phyloP scores from a whole-genome alignment of 2,797 vertebrate species.

The Danionella dracula region DNA sequence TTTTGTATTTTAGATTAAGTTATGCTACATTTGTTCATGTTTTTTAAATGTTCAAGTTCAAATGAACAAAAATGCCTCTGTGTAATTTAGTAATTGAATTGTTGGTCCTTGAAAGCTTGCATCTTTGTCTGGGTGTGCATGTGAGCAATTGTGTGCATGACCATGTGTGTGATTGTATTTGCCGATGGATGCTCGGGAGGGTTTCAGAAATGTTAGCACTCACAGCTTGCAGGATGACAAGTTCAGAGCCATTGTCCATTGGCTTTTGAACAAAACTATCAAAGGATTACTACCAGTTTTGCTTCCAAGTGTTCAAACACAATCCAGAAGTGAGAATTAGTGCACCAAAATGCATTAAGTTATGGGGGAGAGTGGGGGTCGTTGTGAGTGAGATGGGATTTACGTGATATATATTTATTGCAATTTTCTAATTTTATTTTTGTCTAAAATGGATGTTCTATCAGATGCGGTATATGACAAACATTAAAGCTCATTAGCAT shows the following conservation, averaged over 20 bases:
- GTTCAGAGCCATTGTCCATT: constrained; percentile 25
- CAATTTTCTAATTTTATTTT: too few species aligned
- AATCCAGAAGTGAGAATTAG: constrained; percentile 27
- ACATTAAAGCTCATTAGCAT: too few species aligned
- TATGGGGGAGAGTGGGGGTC: not conserved
- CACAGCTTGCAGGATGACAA: constrained; percentile 28
- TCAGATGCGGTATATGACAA: too few species aligned
- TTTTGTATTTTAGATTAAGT: too few species aligned
- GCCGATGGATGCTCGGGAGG: constrained; percentile 13
- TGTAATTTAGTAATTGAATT: not conserved
- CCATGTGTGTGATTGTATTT: constrained; percentile 1
- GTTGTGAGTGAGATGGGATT: not conserved
- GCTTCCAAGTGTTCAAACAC: constrained; percentile 5
- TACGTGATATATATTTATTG: too few species aligned
- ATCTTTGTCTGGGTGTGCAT: not conserved
- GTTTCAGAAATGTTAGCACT: constrained; percentile 22
- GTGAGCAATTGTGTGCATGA: not conserved
- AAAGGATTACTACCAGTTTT: constrained; percentile 21
- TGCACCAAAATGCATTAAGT: constrained; percentile 5
- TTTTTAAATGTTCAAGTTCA: not conserved
- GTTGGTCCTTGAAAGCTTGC: not conserved
- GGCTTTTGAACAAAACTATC: constrained; percentile 25
- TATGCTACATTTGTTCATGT: not conserved
- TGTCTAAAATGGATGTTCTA: too few species aligned
- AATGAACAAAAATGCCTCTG: not conserved